Conservation (phyloP, 1,140 invertebrate species). For the Hyphantria cunea region DNA sequence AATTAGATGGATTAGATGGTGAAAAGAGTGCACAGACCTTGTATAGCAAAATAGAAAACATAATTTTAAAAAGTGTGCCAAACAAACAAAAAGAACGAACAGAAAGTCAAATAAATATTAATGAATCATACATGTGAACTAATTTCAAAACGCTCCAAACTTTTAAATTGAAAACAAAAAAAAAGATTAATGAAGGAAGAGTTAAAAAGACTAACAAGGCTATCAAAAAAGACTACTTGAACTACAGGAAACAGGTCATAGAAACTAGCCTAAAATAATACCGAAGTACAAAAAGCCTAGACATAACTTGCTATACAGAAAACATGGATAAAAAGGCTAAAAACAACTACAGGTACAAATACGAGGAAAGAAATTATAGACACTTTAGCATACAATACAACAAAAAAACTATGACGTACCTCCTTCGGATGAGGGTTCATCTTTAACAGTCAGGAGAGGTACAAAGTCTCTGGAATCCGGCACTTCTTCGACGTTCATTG, state of each 20-base stretch:
- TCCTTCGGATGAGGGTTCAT: constrained; percentile 68
- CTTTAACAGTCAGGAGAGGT: constrained; percentile 60
- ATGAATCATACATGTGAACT: background rate
- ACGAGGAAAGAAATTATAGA: too few relatives aligned
- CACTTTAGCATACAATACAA: background rate
- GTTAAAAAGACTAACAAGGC: background rate
- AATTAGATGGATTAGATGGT: background rate
- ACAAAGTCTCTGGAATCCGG: constrained; percentile 55
- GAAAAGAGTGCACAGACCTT: background rate
- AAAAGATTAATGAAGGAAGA: background rate
- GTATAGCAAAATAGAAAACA: background rate
- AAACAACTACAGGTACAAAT: too few relatives aligned
- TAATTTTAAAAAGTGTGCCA: background rate
- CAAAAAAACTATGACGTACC: constrained; percentile 39
- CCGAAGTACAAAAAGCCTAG: too few relatives aligned
- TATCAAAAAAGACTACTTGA: too few relatives aligned
- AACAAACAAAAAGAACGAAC: background rate
- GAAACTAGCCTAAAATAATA: too few relatives aligned
- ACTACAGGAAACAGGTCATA: too few relatives aligned
- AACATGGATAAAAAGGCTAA: too few relatives aligned
- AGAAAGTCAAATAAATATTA: background rate
- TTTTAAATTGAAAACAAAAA: background rate
- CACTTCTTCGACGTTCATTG: constrained; percentile 42
- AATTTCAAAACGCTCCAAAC: background rate
- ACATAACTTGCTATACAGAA: too few relatives aligned